phyloP scores from a whole-genome alignment of 2,888 invertebrate genomes.

The Netelia virgata region DNA sequence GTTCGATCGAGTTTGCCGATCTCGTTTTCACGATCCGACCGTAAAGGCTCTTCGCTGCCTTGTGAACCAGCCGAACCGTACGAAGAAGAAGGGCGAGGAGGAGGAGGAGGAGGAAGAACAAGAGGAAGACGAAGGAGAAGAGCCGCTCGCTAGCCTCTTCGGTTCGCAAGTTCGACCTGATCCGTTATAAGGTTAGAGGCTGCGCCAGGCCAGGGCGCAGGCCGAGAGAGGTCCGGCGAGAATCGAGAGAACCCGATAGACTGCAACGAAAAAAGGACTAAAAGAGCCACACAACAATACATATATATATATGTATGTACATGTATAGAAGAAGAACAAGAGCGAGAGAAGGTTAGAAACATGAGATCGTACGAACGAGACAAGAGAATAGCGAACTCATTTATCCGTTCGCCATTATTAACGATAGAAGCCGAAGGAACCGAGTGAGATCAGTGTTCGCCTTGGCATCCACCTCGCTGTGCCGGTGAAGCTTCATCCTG shows the following conservation, averaged over 20 bases:
- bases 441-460: slow-evolving; percentile 58
- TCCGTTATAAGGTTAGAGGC: slow-evolving; percentile 80
- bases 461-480: slow-evolving; percentile 59
- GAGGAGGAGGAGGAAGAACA: slow-evolving; percentile 49
- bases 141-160: slow-evolving; percentile 53
- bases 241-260: slow-evolving; percentile 49
- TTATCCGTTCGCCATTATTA: slow-evolving; percentile 69
- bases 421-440: slow-evolving; percentile 64
- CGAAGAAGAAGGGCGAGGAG: slow-evolving; percentile 45
- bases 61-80: slow-evolving; percentile 11
- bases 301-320: slow-evolving; percentile 23
- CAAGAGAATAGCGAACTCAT: slow-evolving; percentile 69
- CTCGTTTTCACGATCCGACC: slow-evolving; percentile 68
- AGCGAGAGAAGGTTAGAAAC: slow-evolving; percentile 61
- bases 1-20: slow-evolving; percentile 70
- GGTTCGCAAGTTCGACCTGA: slow-evolving; percentile 71
- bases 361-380: slow-evolving; percentile 67
- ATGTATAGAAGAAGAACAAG: slow-evolving; percentile 43
- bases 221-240: slow-evolving; percentile 62
- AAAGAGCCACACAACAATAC: slow-evolving; percentile 14
- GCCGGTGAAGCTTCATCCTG: slow-evolving; percentile 57
- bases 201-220: slow-evolving; percentile 68
- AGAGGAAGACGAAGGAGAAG: slow-evolving; percentile 32
- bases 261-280: slow-evolving; percentile 35
- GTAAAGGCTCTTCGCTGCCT: slow-evolving; percentile 57